Conservation (phyloP, 2,888 invertebrate species). For the Amiota minor region DNA sequence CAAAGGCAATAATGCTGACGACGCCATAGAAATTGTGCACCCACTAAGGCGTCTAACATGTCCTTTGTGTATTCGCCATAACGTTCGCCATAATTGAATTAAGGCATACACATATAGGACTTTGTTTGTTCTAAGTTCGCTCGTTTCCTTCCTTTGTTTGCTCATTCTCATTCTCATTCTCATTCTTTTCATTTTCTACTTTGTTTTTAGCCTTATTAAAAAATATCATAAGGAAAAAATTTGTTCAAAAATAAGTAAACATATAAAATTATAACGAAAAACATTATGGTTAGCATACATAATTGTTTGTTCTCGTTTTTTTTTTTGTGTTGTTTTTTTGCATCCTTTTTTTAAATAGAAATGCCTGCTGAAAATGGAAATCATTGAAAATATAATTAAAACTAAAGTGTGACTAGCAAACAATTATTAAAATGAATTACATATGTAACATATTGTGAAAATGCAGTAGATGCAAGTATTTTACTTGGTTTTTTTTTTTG, state of each 20-base stretch:
- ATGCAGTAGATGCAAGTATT: no score
- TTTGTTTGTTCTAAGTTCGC: conserved; percentile 29
- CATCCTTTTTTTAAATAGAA: not conserved
- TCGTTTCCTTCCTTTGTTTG: conserved; percentile 29
- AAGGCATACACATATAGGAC: conserved; percentile 45
- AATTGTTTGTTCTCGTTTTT: not conserved
- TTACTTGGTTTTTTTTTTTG: no score
- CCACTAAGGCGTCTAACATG: conserved; percentile 7
- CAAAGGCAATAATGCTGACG: not conserved
- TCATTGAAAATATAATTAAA: no score
- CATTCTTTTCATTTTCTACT: conserved; percentile 9
- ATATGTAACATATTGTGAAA: no score
- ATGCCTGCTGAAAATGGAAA: not conserved
- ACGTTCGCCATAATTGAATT: conserved; percentile 51
- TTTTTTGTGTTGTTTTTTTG: not conserved
- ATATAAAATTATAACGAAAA: conserved; percentile 9
- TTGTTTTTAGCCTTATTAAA: conserved; percentile 9
- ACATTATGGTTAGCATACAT: not conserved
- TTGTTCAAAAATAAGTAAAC: not conserved
- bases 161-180: conserved; percentile 30
- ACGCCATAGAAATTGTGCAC: not conserved
- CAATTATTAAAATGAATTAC: no score
- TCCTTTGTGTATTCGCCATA: conserved; percentile 21
- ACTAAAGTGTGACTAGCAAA: no score
- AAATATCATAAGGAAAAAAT: not conserved